These are phyloP conservation scores for Dicyrtomina minuta DNA, from an alignment of 2,888 invertebrate genomes.

Conservation along the genomic window DNA sequence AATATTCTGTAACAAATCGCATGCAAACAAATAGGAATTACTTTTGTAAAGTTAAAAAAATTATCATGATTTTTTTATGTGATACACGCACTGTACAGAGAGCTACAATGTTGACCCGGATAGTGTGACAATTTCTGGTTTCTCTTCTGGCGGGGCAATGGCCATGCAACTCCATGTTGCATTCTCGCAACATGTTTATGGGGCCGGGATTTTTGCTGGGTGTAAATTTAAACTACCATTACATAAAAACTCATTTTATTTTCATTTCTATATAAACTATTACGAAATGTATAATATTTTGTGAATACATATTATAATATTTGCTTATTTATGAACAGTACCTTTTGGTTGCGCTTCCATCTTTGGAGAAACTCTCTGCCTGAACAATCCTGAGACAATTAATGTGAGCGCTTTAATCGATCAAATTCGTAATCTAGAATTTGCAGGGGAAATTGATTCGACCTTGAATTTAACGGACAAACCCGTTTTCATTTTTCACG, in stretches of 20 bases:
- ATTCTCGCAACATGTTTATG: constrained; percentile 54
- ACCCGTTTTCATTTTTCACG: constrained; percentile 39
- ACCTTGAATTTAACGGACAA: constrained; percentile 53
- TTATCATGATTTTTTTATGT: no score
- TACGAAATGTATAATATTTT: neutral
- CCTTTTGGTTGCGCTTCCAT: constrained; percentile 42
- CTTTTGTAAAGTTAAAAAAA: no score
- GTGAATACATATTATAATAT: neutral
- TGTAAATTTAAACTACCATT: constrained; percentile 50
- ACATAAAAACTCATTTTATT: neutral
- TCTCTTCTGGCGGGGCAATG: constrained; percentile 57
- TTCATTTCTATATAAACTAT: neutral
- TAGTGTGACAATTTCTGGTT: constrained; percentile 55
- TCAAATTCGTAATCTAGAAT: constrained; percentile 33
- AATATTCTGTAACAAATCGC: no score
- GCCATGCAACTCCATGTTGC: constrained; percentile 57
- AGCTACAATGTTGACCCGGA: constrained; percentile 55
- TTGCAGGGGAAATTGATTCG: constrained; percentile 53
- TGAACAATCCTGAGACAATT: constrained; percentile 30
- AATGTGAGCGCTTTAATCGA: constrained; percentile 29
- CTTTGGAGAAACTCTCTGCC: constrained; percentile 39
- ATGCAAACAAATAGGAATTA: no score
- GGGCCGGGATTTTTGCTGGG: constrained; percentile 56
- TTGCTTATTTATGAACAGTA: constrained; percentile 24
- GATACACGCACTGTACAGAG: no score